Evolutionary conservation across 2,888 invertebrate genomes (phyloP).

Genomic region (Ceratothoa steindachneri): DNA sequence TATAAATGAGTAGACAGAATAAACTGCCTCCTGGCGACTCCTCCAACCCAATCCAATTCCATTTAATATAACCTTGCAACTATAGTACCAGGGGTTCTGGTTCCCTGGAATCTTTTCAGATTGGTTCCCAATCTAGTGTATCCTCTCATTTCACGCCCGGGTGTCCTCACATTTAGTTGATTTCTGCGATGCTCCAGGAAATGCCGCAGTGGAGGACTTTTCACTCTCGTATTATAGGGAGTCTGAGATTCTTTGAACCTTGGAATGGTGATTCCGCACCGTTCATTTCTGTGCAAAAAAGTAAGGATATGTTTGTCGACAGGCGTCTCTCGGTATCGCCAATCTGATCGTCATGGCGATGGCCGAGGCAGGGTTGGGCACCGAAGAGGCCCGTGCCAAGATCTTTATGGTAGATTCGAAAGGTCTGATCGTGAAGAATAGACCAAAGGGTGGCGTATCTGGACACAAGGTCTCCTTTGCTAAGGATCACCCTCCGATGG

Average conservation of each 20-base stretch:
- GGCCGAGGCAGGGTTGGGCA: slow-evolving; percentile 73
- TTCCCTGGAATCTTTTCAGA: too few species aligned
- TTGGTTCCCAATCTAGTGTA: too few species aligned
- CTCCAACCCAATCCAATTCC: too few species aligned
- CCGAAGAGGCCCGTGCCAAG: slow-evolving; percentile 69
- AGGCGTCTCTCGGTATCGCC: slow-evolving; percentile 93
- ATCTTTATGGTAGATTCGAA: slow-evolving; percentile 96
- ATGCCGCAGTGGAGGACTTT: not conserved
- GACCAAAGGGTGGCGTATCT: slow-evolving; percentile 65
- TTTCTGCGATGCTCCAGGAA: not conserved
- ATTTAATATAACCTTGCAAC: too few species aligned
- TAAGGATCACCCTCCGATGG: slow-evolving; percentile 69
- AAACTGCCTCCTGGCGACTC: too few species aligned
- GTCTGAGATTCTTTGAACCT: too few species aligned
- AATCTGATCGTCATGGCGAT: slow-evolving; percentile 87
- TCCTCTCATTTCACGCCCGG: too few species aligned
- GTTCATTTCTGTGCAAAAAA: too few species aligned
- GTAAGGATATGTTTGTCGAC: too few species aligned
- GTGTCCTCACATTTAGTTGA: not conserved
- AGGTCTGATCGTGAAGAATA: slow-evolving; percentile 83
- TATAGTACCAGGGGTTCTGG: too few species aligned
- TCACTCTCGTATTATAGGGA: not conserved
- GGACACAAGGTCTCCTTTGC: slow-evolving; percentile 78
- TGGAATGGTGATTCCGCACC: too few species aligned
- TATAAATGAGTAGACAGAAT: too few species aligned